Percentiles rank a stretch among this genome's conserved stretches.
These are phyloP conservation scores for Hypercompe scribonia DNA, from an alignment of 2,888 invertebrate species.

Conservation along the genomic window DNA sequence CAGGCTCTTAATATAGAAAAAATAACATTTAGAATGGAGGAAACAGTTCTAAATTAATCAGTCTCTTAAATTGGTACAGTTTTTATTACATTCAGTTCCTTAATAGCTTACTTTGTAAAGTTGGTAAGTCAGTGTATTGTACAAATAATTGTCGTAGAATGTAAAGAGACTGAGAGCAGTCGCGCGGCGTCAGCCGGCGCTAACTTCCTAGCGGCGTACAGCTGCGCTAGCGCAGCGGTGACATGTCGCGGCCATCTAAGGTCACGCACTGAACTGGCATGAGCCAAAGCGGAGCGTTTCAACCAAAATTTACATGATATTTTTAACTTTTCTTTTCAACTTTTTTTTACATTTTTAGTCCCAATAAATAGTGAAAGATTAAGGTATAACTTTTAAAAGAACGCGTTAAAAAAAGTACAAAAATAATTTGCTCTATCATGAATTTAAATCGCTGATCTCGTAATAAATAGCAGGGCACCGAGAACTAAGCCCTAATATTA, in stretches of 20 bases:
- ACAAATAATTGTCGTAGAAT: background rate
- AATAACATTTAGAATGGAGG: too few relatives aligned
- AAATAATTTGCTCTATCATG: background rate
- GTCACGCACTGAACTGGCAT: background rate
- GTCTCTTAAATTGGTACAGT: background rate
- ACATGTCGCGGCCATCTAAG: background rate
- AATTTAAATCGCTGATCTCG: background rate
- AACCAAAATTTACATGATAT: background rate
- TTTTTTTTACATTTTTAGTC: background rate
- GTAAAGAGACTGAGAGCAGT: background rate
- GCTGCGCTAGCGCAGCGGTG: background rate
- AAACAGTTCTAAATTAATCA: too few relatives aligned
- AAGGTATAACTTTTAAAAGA: background rate
- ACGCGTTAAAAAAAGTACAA: background rate
- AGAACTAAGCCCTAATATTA: background rate
- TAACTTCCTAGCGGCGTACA: background rate
- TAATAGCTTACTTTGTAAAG: background rate
- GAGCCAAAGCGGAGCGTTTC: background rate
- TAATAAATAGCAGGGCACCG: too few relatives aligned
- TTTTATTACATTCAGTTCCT: background rate
- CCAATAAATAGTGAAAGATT: background rate
- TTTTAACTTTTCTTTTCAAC: background rate
- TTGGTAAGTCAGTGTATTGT: background rate
- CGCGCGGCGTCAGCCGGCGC: background rate
- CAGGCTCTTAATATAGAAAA: background rate